Evolutionary conservation across 2,888 invertebrate genomes (phyloP), one percentile per base, ranked within the genome.

Genomic region (Gnatocerus cornutus): DNA sequence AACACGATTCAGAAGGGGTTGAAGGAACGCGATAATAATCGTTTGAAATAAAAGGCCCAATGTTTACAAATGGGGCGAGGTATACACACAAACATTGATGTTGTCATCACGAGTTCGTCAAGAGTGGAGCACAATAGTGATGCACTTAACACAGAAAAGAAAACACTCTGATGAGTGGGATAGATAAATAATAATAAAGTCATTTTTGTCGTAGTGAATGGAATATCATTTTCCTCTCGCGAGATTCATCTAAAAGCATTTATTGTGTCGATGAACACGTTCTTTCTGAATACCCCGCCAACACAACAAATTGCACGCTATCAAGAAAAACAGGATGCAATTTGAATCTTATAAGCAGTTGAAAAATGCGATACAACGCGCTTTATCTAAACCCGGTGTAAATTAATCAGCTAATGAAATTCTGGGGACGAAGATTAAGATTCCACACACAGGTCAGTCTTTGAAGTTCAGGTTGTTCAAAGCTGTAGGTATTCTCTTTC

Each of bases 331-430:
- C n/a, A 33, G 6, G n/a, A 33, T 33, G 2, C 33, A 33, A 21
- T 21, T 21, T 21, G 21, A 21, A 21, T 21, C 21, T 21, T 21
- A 21, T 21, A 21, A 21, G 21, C 21, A 4, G 21, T 33, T 33
- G 9, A 41, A 41, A 41, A 41, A 41, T 12, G 48, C 48, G 4
- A 16, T 21, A 33, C 9, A 33, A 7, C n/a, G 7, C 33, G 67
- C 59, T 67, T 58, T 58, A 58, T 58, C 59, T 59, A 64, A 69
- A 52, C 43, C 58, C 52, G 59, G 72, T 72, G 78, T 77, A 77
- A 80, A 78, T 79, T 79, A 78, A 78, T 76, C 76, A 73, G 73
- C 73, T 77, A 79, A 79, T 80, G 78, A 79, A 78, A 80, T 80
- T 79, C 78, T 77, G 73, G 70, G 75, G 77, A 77, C 74, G 65